phyloP scores from a whole-genome alignment of 2,113 vertebrate genomes.

The Cebidichthys violaceus region DNA sequence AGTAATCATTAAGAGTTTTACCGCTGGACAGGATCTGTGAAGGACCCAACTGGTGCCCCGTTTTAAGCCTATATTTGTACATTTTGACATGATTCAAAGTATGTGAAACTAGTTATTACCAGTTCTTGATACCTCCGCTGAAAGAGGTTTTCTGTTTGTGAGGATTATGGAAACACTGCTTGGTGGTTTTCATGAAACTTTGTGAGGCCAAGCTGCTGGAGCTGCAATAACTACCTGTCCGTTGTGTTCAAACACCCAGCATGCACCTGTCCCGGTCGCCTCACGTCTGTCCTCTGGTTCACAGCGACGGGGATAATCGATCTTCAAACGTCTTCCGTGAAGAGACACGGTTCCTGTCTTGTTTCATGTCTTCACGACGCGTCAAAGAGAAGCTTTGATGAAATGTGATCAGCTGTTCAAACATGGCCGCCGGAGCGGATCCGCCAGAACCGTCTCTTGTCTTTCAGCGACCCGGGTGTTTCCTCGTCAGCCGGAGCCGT shows the following conservation, averaged over 20 bases:
- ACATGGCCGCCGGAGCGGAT: neutral
- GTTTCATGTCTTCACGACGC: neutral
- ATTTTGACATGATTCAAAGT: neutral
- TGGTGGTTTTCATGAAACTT: neutral
- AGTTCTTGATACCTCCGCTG: neutral
- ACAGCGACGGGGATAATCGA: neutral
- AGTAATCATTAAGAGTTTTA: neutral
- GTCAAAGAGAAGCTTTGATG: constrained; percentile 8
- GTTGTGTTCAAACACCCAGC: neutral
- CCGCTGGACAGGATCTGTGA: neutral
- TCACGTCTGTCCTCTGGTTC: neutral
- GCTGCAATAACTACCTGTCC: neutral
- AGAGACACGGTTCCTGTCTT: neutral
- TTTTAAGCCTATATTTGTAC: neutral
- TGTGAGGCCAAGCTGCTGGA: neutral
- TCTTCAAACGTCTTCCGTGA: neutral
- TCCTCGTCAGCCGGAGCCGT: constrained; percentile 35
- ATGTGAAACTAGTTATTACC: neutral
- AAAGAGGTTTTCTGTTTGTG: neutral
- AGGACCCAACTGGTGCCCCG: neutral
- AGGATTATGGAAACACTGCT: neutral
- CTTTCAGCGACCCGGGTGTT: constrained; percentile 48
- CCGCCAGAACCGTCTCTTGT: constrained; percentile 35
- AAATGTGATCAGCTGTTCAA: constrained; percentile 49
- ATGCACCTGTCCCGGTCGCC: neutral